Evolutionary conservation across 2,888 invertebrate species (phyloP).

Genomic region (Mythimna lalbum): DNA sequence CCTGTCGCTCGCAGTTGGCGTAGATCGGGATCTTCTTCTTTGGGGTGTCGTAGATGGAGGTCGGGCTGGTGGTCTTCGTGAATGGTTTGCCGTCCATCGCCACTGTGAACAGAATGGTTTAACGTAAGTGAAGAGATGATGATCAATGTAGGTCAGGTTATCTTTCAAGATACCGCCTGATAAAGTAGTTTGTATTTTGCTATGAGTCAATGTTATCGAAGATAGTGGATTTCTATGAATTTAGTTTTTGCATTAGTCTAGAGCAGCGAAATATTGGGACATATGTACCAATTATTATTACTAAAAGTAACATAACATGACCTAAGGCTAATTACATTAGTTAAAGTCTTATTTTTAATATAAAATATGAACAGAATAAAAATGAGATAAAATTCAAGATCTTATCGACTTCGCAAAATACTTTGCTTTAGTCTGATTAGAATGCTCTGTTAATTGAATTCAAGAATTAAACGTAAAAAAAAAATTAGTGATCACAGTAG

Average conservation of each 20-base stretch:
- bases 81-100: slow-evolving; percentile 87
- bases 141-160: slow-evolving; percentile 44
- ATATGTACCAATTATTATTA: no score
- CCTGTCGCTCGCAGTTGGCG: slow-evolving; percentile 81
- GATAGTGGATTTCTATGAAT: slow-evolving; percentile 16
- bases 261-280: background rate
- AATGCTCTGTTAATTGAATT: no score
- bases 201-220: slow-evolving; percentile 16
- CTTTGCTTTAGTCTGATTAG: no score
- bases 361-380: no score
- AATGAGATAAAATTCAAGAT: no score
- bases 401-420: no score
- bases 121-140: slow-evolving; percentile 15
- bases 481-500: background rate
- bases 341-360: no score
- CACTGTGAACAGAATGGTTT: slow-evolving; percentile 72
- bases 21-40: slow-evolving; percentile 81
- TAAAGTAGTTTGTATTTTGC: slow-evolving; percentile 13
- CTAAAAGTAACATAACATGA: no score
- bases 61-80: slow-evolving; percentile 72
- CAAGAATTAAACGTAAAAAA: no score
- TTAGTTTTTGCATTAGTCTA: background rate
- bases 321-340: no score
- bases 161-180: slow-evolving; percentile 32
- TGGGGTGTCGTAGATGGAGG: slow-evolving; percentile 78